Conservation (phyloP, 2,113 vertebrate species). For the Lanius collurio region DNA sequence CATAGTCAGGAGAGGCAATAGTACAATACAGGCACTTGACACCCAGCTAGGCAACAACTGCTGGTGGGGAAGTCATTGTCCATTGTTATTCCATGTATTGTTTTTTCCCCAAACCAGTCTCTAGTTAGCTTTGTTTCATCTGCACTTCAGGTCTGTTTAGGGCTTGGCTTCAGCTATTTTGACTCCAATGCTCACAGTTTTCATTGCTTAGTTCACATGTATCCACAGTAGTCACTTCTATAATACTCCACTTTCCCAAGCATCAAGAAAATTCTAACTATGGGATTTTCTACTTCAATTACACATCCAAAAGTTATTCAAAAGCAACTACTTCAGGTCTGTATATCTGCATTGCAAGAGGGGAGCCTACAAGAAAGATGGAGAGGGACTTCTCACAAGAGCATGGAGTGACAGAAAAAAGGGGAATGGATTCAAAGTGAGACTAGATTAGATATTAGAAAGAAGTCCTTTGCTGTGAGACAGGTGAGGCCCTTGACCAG, state of each 20-base stretch:
- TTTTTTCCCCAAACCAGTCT: neutral
- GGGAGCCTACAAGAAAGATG: neutral
- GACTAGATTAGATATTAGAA: neutral
- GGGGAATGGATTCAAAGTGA: neutral
- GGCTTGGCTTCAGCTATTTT: neutral
- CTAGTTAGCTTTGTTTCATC: neutral
- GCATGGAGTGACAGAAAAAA: neutral
- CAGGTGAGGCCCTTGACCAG: neutral
- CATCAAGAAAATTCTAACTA: neutral
- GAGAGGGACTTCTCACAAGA: neutral
- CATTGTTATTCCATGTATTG: neutral
- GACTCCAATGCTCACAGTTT: neutral
- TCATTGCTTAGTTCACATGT: neutral
- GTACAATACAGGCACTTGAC: neutral
- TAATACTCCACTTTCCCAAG: neutral
- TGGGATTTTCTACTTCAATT: neutral
- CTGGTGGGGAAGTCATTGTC: neutral
- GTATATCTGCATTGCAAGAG: neutral
- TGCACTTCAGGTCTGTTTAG: neutral
- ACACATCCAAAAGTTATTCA: neutral
- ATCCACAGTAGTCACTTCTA: neutral
- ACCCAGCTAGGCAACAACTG: neutral
- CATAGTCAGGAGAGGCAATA: too few relatives aligned
- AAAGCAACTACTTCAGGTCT: neutral
- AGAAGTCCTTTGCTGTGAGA: neutral